Evolutionary conservation across 1,140 invertebrate species (phyloP).

Genomic region (Diabrotica virgifera): DNA sequence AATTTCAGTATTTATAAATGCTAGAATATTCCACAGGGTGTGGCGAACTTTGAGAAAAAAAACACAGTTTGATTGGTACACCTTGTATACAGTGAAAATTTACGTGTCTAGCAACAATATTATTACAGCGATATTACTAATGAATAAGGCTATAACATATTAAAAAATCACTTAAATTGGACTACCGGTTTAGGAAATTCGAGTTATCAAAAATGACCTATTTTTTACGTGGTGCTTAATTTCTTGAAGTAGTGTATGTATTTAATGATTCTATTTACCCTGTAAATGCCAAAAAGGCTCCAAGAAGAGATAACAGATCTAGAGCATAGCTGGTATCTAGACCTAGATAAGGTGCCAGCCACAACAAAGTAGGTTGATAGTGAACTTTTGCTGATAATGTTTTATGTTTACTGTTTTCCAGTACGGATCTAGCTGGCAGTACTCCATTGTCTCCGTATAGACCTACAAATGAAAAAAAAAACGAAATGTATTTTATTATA

Average conservation of each 20-base stretch:
- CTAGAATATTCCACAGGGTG: no score
- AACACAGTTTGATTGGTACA: no score
- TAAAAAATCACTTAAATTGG: no score
- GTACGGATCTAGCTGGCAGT: constrained; percentile 63
- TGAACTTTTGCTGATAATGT: constrained; percentile 56
- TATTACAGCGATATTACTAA: no score
- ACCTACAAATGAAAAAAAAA: constrained; percentile 52
- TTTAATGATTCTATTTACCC: constrained; percentile 51
- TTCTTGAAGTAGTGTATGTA: background rate
- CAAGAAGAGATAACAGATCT: constrained; percentile 68
- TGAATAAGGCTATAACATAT: no score
- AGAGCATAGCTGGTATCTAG: constrained; percentile 67
- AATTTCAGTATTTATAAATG: no score
- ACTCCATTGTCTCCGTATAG: constrained; percentile 80
- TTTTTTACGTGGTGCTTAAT: background rate
- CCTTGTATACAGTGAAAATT: no score
- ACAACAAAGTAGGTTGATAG: constrained; percentile 68
- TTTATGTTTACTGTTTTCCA: constrained; percentile 53
- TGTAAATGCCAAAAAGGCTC: constrained; percentile 63
- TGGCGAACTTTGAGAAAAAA: no score
- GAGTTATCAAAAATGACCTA: background rate
- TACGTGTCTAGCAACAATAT: no score
- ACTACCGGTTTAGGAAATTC: no score
- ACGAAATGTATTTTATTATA: background rate
- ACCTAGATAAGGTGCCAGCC: constrained; percentile 66